These are phyloP conservation scores for Rattus rattus DNA, from an alignment of 2,113 vertebrate genomes.

Conservation along the genomic window DNA sequence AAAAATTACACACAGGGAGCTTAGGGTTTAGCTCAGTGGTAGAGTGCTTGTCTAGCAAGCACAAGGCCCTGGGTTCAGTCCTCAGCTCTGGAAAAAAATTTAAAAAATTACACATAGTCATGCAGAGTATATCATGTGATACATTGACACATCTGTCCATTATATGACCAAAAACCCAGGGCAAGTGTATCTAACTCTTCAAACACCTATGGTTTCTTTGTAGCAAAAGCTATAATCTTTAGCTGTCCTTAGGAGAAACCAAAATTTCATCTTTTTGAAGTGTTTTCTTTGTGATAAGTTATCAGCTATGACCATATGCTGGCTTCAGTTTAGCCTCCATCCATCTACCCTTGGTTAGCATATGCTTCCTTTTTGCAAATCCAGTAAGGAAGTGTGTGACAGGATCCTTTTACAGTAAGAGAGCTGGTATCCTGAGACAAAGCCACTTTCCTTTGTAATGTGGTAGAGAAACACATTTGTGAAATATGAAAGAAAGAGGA, in stretches of 20 bases:
- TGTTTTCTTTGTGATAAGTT: background rate
- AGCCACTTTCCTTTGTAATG: background rate
- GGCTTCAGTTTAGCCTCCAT: background rate
- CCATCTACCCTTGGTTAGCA: background rate
- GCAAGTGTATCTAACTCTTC: too few species aligned
- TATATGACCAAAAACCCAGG: too few species aligned
- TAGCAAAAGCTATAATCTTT: background rate
- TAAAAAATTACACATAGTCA: background rate
- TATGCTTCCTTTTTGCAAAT: background rate
- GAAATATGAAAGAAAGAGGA: too few species aligned
- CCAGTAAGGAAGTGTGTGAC: background rate
- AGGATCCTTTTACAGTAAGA: background rate
- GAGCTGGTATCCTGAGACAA: background rate
- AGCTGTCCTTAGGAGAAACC: background rate
- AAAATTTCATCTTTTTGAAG: background rate
- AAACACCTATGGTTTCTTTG: background rate
- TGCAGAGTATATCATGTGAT: background rate
- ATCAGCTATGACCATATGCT: background rate
- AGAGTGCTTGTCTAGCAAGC: too few species aligned
- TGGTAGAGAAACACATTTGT: background rate
- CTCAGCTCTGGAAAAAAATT: too few species aligned
- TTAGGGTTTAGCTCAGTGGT: too few species aligned
- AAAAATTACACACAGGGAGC: background rate
- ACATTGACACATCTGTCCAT: background rate
- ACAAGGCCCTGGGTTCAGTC: too few species aligned